Conservation (phyloP, 1,140 invertebrate genomes). For the Rhizoglyphus robini region DNA sequence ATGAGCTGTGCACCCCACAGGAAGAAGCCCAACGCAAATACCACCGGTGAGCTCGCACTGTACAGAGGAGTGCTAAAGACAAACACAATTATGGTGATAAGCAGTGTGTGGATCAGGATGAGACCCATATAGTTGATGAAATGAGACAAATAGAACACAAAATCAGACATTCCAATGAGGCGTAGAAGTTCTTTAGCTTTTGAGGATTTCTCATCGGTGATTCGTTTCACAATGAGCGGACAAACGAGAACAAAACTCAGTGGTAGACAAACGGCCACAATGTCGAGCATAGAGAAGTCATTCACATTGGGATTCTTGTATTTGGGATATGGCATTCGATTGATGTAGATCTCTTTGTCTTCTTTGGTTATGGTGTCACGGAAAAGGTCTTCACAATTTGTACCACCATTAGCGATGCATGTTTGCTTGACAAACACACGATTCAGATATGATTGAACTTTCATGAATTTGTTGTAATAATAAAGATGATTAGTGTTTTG, state of each 20-base stretch:
- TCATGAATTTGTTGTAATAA: too few species aligned
- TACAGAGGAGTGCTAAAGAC: not conserved
- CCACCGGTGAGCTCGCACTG: not conserved
- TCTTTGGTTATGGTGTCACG: too few species aligned
- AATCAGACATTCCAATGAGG: conserved; percentile 19
- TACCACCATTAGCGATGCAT: too few species aligned
- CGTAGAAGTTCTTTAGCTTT: conserved; percentile 11
- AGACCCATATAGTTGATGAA: conserved; percentile 11
- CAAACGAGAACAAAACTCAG: conserved; percentile 8
- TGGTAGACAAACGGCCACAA: not conserved
- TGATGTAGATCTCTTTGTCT: not conserved
- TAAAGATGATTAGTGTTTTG: too few species aligned
- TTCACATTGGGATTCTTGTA: not conserved
- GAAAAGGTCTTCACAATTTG: too few species aligned
- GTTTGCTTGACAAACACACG: too few species aligned
- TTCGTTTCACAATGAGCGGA: not conserved
- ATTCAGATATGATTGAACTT: too few species aligned
- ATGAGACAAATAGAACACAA: conserved; percentile 9
- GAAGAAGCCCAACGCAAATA: too few species aligned
- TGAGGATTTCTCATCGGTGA: conserved; percentile 15
- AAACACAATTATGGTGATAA: too few species aligned
- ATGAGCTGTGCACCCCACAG: not conserved
- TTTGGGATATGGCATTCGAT: not conserved
- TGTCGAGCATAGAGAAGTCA: not conserved
- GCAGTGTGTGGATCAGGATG: too few species aligned